phyloP scores from a whole-genome alignment of 2,797 vertebrate genomes.

The Cryptoprocta ferox region DNA sequence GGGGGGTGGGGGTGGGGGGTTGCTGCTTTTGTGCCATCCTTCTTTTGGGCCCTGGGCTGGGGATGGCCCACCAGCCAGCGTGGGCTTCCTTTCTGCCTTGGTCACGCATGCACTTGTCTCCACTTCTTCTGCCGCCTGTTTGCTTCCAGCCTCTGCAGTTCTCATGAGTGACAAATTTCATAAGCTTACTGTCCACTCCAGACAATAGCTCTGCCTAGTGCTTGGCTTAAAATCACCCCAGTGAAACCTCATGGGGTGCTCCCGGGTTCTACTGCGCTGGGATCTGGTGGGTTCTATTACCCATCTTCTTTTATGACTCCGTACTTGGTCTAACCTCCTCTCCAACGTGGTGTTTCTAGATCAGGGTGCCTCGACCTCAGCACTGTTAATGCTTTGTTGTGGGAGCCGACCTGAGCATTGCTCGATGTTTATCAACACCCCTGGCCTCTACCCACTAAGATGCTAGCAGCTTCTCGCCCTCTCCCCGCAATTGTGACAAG shows the following conservation, averaged over 20 bases:
- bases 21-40: neutral
- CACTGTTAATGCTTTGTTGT: neutral
- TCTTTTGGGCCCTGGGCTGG: neutral
- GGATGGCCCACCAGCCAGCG: neutral
- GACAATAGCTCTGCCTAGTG: neutral
- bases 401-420: neutral
- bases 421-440: neutral
- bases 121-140: neutral
- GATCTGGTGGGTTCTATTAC: neutral
- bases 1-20: neutral
- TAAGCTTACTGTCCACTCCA: neutral
- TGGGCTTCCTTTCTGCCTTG: neutral
- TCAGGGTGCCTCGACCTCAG: neutral
- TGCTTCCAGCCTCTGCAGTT: neutral
- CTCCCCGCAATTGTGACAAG: neutral
- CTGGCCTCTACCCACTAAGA: neutral
- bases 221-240: neutral
- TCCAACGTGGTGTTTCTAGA: neutral
- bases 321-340: neutral
- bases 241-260: fast-evolving
- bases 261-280: neutral
- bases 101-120: neutral
- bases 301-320: neutral
- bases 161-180: neutral
- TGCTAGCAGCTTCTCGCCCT: neutral